Conservation (phyloP, 1,140 invertebrate species). For the Zaprionus davidi region DNA sequence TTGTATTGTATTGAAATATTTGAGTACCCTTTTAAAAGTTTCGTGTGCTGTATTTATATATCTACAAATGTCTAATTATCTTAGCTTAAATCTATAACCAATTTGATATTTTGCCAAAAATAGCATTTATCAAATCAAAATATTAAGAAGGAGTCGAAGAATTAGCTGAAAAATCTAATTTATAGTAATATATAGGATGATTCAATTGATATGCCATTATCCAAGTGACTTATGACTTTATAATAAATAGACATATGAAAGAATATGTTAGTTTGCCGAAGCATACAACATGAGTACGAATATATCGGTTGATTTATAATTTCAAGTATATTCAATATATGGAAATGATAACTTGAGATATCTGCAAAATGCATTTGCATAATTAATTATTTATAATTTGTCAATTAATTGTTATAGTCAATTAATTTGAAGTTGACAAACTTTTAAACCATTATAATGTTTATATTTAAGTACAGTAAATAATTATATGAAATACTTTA, state of each 20-base stretch:
- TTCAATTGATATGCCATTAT: neutral
- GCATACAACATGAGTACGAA: neutral
- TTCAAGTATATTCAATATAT: neutral
- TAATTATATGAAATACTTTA: slow-evolving; percentile 1
- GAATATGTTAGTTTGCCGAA: neutral
- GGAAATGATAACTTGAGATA: neutral
- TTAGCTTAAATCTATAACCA: slow-evolving; percentile 4
- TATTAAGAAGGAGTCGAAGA: neutral
- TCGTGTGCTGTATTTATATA: neutral
- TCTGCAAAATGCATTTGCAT: neutral
- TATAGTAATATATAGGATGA: neutral
- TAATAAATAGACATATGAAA: neutral
- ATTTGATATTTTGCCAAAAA: neutral
- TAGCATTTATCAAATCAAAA: slow-evolving; percentile 7
- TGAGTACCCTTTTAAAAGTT: neutral
- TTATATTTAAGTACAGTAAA: neutral
- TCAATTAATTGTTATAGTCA: slow-evolving; percentile 7
- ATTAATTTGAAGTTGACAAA: neutral
- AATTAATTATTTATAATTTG: neutral
- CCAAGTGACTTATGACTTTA: neutral
- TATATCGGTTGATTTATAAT: neutral
- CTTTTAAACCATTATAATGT: neutral
- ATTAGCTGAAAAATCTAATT: neutral
- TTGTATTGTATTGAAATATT: neutral
- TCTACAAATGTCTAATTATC: slow-evolving; percentile 1